phyloP scores from a whole-genome alignment of 2,113 vertebrate species.

The Cnemophilus loriae region DNA sequence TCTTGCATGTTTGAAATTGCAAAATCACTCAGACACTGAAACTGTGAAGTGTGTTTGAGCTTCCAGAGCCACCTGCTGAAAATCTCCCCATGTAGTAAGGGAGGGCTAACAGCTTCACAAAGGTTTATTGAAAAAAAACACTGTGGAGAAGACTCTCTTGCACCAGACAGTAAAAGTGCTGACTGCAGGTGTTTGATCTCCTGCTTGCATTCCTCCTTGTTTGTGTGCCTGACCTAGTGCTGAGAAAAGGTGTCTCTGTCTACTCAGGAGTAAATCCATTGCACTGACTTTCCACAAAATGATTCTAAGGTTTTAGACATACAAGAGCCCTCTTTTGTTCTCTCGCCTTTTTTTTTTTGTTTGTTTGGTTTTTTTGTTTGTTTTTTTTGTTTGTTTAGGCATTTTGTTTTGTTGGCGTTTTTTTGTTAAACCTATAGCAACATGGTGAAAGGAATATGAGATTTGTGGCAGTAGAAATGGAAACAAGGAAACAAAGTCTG shows the following conservation, averaged over 20 bases:
- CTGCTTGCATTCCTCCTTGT: not conserved
- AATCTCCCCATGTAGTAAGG: not conserved
- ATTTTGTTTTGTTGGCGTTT: not conserved
- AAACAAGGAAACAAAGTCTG: not conserved
- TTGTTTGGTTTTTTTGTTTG: not conserved
- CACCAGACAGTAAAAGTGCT: not conserved
- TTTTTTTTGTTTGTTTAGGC: not conserved
- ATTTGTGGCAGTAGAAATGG: not conserved
- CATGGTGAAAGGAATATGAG: not conserved
- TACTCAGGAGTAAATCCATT: not conserved
- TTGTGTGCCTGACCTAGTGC: not conserved
- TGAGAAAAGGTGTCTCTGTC: not conserved
- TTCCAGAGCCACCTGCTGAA: not conserved
- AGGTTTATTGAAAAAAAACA: not conserved
- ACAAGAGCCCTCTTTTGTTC: not conserved
- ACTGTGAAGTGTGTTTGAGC: not conserved
- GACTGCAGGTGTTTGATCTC: not conserved
- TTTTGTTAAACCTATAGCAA: not conserved
- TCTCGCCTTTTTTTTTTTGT: fast-evolving
- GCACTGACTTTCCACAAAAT: not conserved
- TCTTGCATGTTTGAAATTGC: not conserved
- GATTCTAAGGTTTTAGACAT: not conserved
- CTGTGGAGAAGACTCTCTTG: not conserved
- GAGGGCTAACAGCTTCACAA: not conserved
- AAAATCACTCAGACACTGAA: not conserved